Evolutionary conservation across 2,888 invertebrate species (phyloP).

Genomic region (Arctia plantaginis): DNA sequence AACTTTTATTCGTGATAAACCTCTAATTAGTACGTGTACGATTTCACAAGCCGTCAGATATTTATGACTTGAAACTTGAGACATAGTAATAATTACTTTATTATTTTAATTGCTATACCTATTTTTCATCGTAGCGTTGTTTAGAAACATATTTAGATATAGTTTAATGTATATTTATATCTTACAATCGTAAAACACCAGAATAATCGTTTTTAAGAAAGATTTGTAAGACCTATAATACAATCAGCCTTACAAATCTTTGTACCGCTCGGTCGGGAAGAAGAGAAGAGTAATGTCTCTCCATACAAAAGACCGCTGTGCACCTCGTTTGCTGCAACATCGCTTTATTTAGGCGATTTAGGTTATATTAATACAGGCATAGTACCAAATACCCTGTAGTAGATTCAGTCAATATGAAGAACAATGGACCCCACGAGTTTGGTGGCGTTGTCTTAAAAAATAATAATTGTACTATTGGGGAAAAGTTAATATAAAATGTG

Average conservation of each 20-base stretch:
- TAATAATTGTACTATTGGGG: background rate
- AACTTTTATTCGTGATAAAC: constrained; percentile 23
- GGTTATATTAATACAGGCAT: background rate
- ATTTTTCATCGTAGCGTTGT: background rate
- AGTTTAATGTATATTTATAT: background rate
- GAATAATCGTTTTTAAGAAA: no score
- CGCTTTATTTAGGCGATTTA: background rate
- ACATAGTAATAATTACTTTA: constrained; percentile 1
- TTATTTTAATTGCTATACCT: constrained; percentile 5
- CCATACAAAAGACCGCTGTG: background rate
- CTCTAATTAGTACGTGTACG: constrained; percentile 21
- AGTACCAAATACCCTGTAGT: background rate
- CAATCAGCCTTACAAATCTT: background rate
- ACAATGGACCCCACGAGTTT: background rate
- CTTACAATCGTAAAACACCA: no score
- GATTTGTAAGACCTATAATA: no score
- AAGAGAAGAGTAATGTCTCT: no score
- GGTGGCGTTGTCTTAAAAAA: background rate
- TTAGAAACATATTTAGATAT: background rate
- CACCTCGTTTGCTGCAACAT: background rate
- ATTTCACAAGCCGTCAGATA: constrained; percentile 20
- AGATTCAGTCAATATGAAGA: background rate
- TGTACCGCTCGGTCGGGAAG: background rate
- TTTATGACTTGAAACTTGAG: constrained; percentile 9
- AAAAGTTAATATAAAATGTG: background rate